phyloP scores from a whole-genome alignment of 2,888 invertebrate genomes.

The Biston betularia region DNA sequence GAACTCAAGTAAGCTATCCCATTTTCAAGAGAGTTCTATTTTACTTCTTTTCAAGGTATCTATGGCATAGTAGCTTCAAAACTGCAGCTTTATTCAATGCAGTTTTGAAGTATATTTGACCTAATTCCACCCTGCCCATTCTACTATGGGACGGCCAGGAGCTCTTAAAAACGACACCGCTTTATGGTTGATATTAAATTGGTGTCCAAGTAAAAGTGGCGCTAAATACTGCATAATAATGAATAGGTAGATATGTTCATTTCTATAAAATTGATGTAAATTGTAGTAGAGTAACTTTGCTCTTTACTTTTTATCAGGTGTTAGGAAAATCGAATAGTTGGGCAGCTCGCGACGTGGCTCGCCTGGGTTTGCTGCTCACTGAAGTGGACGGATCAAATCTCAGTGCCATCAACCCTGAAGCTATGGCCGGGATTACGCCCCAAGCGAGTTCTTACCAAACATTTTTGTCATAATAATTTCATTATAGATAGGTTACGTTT shows the following conservation, averaged over 20 bases:
- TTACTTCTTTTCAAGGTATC: too few relatives aligned
- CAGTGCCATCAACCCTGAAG: conserved; percentile 69
- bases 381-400: conserved; percentile 70
- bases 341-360: conserved; percentile 74
- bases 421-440: conserved; percentile 72
- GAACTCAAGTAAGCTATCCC: conserved; percentile 64
- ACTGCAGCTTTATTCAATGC: too few relatives aligned
- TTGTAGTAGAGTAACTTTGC: conserved; percentile 42
- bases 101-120: too few relatives aligned
- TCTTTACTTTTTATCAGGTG: conserved; percentile 57
- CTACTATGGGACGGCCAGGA: too few relatives aligned
- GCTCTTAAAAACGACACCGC: too few relatives aligned
- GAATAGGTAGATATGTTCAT: too few relatives aligned
- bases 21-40: not conserved
- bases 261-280: not conserved
- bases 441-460: conserved; percentile 54
- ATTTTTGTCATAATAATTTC: not conserved
- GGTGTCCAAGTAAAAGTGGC: too few relatives aligned
- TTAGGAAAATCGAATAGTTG: conserved; percentile 78
- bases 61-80: too few relatives aligned
- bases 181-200: too few relatives aligned
- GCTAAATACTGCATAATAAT: too few relatives aligned
- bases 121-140: too few relatives aligned
- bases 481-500: not conserved
- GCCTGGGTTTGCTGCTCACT: conserved; percentile 70